phyloP scores from a whole-genome alignment of 2,888 invertebrate species.

The Sicus ferrugineus region DNA sequence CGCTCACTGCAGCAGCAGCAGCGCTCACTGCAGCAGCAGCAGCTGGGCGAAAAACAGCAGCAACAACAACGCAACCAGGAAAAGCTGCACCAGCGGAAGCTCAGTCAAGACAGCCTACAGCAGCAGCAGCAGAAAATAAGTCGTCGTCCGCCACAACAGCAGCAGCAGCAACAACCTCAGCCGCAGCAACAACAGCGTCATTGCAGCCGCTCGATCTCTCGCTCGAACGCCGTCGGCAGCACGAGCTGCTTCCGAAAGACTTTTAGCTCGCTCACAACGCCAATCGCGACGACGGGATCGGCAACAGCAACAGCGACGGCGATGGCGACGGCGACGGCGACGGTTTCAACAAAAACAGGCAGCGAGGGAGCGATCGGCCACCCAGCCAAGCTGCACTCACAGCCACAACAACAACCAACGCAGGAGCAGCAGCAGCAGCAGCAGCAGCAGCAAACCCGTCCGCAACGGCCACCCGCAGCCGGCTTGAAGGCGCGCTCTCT shows the following conservation, averaged over 20 bases:
- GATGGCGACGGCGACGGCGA: neutral
- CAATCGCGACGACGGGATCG: neutral
- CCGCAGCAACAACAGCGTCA: neutral
- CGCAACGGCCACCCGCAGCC: slow-evolving; percentile 1
- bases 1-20: neutral
- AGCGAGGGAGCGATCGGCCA: neutral
- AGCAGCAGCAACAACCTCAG: neutral
- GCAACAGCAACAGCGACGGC: neutral
- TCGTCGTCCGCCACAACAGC: neutral
- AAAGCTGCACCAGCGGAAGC: neutral
- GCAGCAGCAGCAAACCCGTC: neutral
- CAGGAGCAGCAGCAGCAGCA: neutral
- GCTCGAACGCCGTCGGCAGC: slow-evolving; percentile 22
- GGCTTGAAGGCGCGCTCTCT: slow-evolving; percentile 9
- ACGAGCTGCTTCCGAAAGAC: neutral
- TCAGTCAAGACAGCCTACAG: neutral
- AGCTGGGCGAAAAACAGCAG: neutral
- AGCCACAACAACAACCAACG: neutral
- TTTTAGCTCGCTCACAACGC: neutral
- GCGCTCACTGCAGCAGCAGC: slow-evolving; percentile 9
- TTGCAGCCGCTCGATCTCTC: neutral
- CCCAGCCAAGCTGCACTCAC: neutral
- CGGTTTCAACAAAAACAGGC: neutral
- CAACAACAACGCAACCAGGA: slow-evolving; percentile 24
- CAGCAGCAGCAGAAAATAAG: neutral